Evolutionary conservation across 2,888 invertebrate species (phyloP).

Genomic region (Azorinus chamasolen): DNA sequence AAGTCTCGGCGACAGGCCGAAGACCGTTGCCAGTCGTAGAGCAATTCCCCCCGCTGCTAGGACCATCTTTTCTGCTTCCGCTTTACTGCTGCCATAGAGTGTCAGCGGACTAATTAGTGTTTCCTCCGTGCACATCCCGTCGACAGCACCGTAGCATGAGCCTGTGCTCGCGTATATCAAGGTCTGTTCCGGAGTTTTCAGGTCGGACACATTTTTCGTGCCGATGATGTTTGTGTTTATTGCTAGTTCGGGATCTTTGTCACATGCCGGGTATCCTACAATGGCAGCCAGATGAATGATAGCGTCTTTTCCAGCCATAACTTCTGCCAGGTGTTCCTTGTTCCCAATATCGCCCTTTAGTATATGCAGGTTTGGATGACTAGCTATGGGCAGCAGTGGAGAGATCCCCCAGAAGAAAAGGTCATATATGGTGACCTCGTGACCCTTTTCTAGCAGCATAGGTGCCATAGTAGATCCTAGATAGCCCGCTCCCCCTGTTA

Average conservation of each 20-base stretch:
- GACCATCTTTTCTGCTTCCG: constrained; percentile 82
- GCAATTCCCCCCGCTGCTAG: constrained; percentile 80
- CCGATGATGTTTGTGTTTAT: no score
- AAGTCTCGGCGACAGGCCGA: constrained; percentile 85
- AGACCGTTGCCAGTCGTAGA: constrained; percentile 85
- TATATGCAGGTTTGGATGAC: constrained; percentile 72
- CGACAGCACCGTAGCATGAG: constrained; percentile 86
- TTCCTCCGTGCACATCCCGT: constrained; percentile 84
- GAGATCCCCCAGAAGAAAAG: constrained; percentile 83
- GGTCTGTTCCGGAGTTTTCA: constrained; percentile 78
- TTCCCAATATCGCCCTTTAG: constrained; percentile 82
- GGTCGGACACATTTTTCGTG: constrained; percentile 75
- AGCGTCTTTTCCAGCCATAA: constrained; percentile 74
- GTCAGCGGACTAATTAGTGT: constrained; percentile 85
- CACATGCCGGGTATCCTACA: no score
- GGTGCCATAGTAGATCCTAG: constrained; percentile 85
- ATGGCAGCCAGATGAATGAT: constrained; percentile 85
- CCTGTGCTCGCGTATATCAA: no score
- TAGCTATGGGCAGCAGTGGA: constrained; percentile 77
- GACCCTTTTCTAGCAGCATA: constrained; percentile 82
- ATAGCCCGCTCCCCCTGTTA: constrained; percentile 86
- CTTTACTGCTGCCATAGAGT: constrained; percentile 84
- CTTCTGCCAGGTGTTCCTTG: constrained; percentile 70
- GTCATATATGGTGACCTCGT: constrained; percentile 85
- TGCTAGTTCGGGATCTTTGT: constrained; percentile 82